phyloP scores from a whole-genome alignment of 1,140 invertebrate genomes.

The Drosophila miranda region DNA sequence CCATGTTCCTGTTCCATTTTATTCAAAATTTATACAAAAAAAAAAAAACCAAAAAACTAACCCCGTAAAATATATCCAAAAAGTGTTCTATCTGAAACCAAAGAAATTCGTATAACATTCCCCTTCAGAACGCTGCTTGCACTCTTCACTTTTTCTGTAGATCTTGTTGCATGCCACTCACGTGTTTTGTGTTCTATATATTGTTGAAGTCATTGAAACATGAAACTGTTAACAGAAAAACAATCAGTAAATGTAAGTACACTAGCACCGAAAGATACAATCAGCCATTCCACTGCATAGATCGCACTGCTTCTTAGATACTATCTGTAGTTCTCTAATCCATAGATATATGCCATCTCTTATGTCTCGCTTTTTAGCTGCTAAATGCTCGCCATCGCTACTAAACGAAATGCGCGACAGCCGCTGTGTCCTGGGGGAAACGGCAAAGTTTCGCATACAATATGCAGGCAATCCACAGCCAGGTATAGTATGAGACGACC shows the following conservation, averaged over 20 bases:
- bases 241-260: constrained; percentile 50
- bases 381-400: constrained; percentile 90
- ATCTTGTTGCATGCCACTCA: constrained; percentile 25
- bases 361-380: constrained; percentile 85
- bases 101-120: constrained; percentile 72
- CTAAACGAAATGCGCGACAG: constrained; percentile 90
- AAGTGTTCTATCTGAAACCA: constrained; percentile 33
- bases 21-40: constrained; percentile 61
- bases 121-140: constrained; percentile 63
- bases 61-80: not conserved
- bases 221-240: constrained; percentile 4
- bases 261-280: constrained; percentile 2
- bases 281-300: not conserved
- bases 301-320: constrained; percentile 16
- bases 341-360: constrained; percentile 49
- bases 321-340: constrained; percentile 52
- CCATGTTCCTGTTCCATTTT: constrained; percentile 51
- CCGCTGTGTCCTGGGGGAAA: constrained; percentile 89
- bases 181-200: constrained; percentile 2
- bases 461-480: constrained; percentile 93
- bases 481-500: constrained; percentile 84
- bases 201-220: constrained; percentile 19
- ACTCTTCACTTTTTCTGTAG: constrained; percentile 3
- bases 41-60: constrained; percentile 9
- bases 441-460: constrained; percentile 88